A percentile compares a stretch with the other conserved stretches of the same genome.
These are phyloP conservation scores for Mylabris sibirica DNA, from an alignment of 2,888 invertebrate genomes.

Conservation along the genomic window DNA sequence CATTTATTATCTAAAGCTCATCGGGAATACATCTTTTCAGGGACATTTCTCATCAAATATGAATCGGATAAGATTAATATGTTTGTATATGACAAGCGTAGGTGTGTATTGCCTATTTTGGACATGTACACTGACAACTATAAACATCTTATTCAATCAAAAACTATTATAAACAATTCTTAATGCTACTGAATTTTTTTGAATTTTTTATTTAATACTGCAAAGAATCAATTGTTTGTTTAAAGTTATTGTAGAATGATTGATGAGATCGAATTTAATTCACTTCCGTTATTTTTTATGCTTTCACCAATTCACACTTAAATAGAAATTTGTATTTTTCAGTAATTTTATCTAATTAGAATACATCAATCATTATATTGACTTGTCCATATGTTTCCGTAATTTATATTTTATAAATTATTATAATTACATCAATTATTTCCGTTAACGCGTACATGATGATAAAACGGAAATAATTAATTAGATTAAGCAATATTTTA, in stretches of 20 bases:
- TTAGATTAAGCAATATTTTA: slow-evolving; percentile 22
- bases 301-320: slow-evolving; percentile 8
- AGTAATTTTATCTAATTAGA: not conserved
- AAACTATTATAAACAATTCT: not conserved
- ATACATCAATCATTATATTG: slow-evolving; percentile 40
- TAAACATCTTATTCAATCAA: not conserved
- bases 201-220: not conserved
- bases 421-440: slow-evolving; percentile 44
- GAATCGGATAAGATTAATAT: slow-evolving; percentile 38
- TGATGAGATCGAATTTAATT: slow-evolving; percentile 1
- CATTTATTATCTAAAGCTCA: slow-evolving; percentile 60
- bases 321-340: not conserved
- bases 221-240: not conserved
- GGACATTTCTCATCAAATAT: slow-evolving; percentile 50
- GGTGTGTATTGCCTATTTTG: not conserved
- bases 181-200: not conserved
- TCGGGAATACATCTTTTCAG: slow-evolving; percentile 54
- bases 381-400: slow-evolving; percentile 45
- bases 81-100: slow-evolving; percentile 24
- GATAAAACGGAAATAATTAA: slow-evolving; percentile 32
- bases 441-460: slow-evolving; percentile 32
- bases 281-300: slow-evolving; percentile 2
- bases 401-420: slow-evolving; percentile 39
- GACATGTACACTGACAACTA: no score
- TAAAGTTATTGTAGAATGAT: not conserved